These are phyloP conservation scores for Drosophila simulans DNA, from an alignment of 1,140 invertebrate species.

Conservation along the genomic window DNA sequence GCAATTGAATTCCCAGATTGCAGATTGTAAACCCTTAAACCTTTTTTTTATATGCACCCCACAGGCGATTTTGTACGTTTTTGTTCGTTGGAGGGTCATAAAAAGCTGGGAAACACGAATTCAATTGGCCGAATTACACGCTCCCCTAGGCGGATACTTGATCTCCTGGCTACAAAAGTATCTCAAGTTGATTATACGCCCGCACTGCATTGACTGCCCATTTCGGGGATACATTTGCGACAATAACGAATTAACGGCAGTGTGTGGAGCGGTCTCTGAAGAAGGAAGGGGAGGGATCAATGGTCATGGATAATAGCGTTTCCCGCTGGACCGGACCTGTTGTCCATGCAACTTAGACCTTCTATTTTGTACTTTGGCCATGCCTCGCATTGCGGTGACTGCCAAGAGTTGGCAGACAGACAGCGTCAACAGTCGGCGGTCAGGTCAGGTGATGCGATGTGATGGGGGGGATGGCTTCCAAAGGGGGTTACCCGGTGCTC, in stretches of 20 bases:
- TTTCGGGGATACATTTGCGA: conserved; percentile 46
- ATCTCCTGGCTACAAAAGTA: conserved; percentile 35
- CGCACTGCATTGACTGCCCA: conserved; percentile 35
- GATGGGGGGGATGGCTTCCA: conserved; percentile 12
- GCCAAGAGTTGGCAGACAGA: conserved; percentile 49
- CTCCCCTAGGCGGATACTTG: conserved; percentile 22
- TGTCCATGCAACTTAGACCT: conserved; percentile 60
- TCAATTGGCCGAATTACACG: conserved; percentile 66
- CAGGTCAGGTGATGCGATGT: conserved; percentile 22
- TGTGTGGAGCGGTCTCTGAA: conserved; percentile 46
- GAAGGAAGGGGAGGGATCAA: conserved; percentile 12
- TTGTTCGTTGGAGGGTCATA: conserved; percentile 15
- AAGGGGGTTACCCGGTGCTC: conserved; percentile 8
- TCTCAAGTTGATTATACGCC: conserved; percentile 60
- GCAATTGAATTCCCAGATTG: conserved; percentile 29
- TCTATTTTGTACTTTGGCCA: conserved; percentile 28
- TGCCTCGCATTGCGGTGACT: conserved; percentile 23
- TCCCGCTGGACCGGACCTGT: conserved; percentile 36
- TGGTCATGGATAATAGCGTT: conserved; percentile 47
- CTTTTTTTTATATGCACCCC: conserved; percentile 12
- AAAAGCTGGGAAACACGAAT: conserved; percentile 46
- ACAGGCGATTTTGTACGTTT: conserved; percentile 4
- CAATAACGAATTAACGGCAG: conserved; percentile 75
- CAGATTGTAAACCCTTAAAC: conserved; percentile 33
- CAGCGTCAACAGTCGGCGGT: conserved; percentile 20